Evolutionary conservation across 2,797 vertebrate species (phyloP).

Genomic region (Hirundo rustica): DNA sequence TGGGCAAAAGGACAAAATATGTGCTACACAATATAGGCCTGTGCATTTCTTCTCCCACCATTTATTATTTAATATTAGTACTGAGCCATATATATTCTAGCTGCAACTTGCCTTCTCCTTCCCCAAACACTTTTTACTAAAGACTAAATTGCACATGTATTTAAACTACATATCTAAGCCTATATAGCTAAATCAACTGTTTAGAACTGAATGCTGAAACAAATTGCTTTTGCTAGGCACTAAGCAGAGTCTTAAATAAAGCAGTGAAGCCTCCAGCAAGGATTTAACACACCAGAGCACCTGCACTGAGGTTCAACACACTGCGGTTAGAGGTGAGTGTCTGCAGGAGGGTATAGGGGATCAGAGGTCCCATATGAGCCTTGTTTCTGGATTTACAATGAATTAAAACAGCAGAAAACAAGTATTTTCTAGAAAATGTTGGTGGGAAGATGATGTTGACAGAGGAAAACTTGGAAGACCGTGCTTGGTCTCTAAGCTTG

Average conservation of each 20-base stretch:
- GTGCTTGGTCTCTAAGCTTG: neutral
- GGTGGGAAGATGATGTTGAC: fast-evolving
- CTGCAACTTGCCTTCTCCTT: neutral
- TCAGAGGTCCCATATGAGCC: fast-evolving
- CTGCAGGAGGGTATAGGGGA: fast-evolving
- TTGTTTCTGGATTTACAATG: fast-evolving
- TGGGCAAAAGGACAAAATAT: neutral
- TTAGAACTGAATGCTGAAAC: neutral
- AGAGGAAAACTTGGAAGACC: neutral
- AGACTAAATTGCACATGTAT: neutral
- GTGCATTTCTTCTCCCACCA: neutral
- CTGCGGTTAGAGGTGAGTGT: too few relatives aligned
- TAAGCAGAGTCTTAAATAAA: neutral
- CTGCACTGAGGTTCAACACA: fast-evolving
- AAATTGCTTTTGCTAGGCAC: neutral
- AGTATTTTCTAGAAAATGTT: fast-evolving
- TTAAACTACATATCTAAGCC: neutral
- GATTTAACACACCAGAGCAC: neutral
- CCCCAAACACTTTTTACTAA: neutral
- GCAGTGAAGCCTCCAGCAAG: neutral
- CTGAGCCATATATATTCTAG: neutral
- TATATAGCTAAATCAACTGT: neutral
- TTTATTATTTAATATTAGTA: neutral
- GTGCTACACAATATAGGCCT: neutral
- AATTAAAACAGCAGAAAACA: neutral